These are phyloP conservation scores for Columba livia DNA, from an alignment of 2,113 vertebrate species.

Conservation along the genomic window DNA sequence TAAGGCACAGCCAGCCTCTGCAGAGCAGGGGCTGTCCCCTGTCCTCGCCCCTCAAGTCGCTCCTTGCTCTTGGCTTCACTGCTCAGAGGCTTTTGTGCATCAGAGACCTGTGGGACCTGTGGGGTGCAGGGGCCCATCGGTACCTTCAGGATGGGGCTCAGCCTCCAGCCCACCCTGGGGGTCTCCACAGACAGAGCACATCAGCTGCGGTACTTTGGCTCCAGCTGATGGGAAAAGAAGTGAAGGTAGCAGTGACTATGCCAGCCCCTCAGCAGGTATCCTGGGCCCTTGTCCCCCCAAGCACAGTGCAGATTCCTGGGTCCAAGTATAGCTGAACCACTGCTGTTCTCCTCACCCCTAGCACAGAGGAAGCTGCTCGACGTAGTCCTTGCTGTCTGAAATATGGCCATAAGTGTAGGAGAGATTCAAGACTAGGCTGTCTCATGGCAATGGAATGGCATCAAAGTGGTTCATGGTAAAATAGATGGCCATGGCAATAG, in stretches of 20 bases:
- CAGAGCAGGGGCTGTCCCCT: too few relatives aligned
- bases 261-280: not conserved
- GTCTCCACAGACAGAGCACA: not conserved
- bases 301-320: not conserved
- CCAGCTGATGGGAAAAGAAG: not conserved
- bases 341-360: not conserved
- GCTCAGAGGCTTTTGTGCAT: not conserved
- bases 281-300: not conserved
- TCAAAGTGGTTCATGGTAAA: not conserved
- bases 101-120: not conserved
- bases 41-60: not conserved
- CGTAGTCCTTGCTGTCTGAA: not conserved
- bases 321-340: not conserved
- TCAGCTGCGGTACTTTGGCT: not conserved
- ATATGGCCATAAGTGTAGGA: not conserved
- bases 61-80: not conserved
- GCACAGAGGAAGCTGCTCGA: not conserved
- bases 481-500: not conserved
- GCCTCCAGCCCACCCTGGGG: not conserved
- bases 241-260: accelerated
- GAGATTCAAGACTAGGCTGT: too few relatives aligned
- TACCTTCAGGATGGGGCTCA: not conserved
- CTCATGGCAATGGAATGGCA: not conserved
- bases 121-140: not conserved
- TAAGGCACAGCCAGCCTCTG: not conserved